Percentiles rank a stretch among this genome's conserved stretches.
These are phyloP conservation scores for Drosophila lacicola DNA, from an alignment of 2,888 invertebrate genomes.

Conservation along the genomic window DNA sequence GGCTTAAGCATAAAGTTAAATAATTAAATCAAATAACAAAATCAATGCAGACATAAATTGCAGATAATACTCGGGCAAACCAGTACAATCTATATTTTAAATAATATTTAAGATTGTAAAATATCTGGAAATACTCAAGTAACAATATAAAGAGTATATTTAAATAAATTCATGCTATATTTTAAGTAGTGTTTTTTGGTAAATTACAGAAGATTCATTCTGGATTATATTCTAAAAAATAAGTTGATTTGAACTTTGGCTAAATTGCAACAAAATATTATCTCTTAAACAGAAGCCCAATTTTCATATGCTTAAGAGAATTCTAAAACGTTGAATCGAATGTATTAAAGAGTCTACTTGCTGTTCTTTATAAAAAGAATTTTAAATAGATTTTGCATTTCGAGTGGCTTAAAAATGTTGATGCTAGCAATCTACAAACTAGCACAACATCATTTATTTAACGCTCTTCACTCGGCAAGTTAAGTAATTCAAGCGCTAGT, in stretches of 20 bases:
- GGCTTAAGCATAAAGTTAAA: slow-evolving; percentile 5
- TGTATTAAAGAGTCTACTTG: not conserved
- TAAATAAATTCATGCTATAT: too few species aligned
- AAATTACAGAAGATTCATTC: too few species aligned
- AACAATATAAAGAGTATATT: too few species aligned
- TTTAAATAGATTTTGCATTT: slow-evolving; percentile 7
- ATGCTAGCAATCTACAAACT: not conserved
- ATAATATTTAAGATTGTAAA: too few species aligned
- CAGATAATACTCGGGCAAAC: not conserved
- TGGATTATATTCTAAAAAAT: too few species aligned
- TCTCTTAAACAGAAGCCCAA: too few species aligned
- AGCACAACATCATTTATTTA: slow-evolving; percentile 37
- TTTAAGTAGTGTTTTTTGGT: too few species aligned
- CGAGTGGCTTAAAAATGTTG: not conserved
- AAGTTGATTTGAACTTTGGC: too few species aligned
- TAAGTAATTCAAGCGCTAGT: slow-evolving; percentile 24
- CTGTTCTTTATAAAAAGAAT: slow-evolving; percentile 15
- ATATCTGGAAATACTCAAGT: too few species aligned
- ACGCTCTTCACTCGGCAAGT: slow-evolving; percentile 32
- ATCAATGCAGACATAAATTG: not conserved
- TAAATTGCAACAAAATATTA: too few species aligned
- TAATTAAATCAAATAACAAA: not conserved
- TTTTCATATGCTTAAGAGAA: not conserved
- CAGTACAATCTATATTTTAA: not conserved
- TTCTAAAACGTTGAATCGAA: not conserved